Conservation (phyloP, 2,797 vertebrate species). For the Chiropotes sagulatus region DNA sequence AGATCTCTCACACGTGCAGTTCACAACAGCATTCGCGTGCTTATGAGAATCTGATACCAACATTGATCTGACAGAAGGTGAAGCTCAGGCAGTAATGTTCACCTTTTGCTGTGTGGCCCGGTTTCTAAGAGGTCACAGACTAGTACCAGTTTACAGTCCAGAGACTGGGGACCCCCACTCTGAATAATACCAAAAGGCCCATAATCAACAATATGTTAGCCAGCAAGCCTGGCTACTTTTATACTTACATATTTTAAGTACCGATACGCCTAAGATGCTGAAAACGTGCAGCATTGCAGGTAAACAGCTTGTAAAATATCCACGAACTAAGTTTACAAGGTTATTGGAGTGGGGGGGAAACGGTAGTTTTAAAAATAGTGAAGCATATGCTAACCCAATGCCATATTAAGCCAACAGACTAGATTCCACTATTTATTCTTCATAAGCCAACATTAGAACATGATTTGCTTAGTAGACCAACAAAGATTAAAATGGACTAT, state of each 20-base stretch:
- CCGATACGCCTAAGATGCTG: neutral
- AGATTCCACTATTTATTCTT: constrained; percentile 53
- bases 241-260: neutral
- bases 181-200: neutral
- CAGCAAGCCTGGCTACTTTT: neutral
- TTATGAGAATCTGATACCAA: no score
- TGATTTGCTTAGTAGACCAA: constrained; percentile 39
- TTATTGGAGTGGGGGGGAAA: neutral
- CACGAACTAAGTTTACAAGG: neutral
- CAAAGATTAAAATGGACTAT: constrained; percentile 47
- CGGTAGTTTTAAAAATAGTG: neutral
- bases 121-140: no score
- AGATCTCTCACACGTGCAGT: no score
- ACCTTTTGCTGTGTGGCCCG: no score
- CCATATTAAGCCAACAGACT: neutral
- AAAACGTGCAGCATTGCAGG: neutral
- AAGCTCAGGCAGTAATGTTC: no score
- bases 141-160: no score
- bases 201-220: neutral
- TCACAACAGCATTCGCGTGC: no score
- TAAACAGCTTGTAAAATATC: neutral
- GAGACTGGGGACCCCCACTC: neutral
- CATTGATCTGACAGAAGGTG: no score
- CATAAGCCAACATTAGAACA: constrained; percentile 32
- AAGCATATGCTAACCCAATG: neutral